These are phyloP conservation scores for Oreochromis tanganicae DNA, from an alignment of 2,113 vertebrate genomes.

Conservation along the genomic window DNA sequence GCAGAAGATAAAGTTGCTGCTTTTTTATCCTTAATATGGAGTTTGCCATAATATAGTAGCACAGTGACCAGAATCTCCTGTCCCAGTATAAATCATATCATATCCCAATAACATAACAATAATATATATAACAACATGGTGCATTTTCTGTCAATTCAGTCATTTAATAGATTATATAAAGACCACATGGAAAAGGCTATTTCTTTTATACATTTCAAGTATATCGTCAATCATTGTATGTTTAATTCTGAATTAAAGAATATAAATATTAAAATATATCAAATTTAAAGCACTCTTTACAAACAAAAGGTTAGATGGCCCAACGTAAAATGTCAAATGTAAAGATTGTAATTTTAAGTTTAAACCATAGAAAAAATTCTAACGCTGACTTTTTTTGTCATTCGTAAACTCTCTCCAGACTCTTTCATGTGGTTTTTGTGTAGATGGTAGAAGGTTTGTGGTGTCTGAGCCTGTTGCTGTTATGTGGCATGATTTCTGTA, in stretches of 20 bases:
- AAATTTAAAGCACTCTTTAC: background rate
- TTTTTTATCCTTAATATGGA: background rate
- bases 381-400: background rate
- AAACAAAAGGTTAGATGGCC: background rate
- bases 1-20: background rate
- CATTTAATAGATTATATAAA: background rate
- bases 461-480: background rate
- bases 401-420: background rate
- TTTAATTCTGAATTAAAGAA: background rate
- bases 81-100: background rate
- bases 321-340: accelerated
- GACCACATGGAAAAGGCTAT: background rate
- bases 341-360: background rate
- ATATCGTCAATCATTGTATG: background rate
- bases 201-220: background rate
- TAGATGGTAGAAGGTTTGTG: background rate
- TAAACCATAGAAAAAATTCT: background rate
- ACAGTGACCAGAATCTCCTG: background rate
- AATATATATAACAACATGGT: background rate
- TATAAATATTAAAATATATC: background rate
- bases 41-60: background rate
- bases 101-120: background rate
- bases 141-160: background rate
- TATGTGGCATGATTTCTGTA: background rate
- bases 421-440: background rate